phyloP scores from a whole-genome alignment of 2,888 invertebrate species.

The Heliconius charithonia region DNA sequence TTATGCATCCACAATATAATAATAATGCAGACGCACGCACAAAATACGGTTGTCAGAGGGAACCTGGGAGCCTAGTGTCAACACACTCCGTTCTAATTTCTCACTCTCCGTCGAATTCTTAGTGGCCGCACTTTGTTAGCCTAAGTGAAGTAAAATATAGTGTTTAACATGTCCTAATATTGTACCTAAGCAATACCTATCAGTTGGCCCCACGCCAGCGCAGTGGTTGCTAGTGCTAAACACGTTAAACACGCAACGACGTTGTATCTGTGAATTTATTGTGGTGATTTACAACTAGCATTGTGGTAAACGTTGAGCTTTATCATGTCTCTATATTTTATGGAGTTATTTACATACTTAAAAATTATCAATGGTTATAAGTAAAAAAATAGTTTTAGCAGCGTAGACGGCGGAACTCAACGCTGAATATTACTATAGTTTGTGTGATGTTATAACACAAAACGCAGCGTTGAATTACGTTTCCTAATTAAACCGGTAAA shows the following conservation, averaged over 20 bases:
- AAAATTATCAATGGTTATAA: neutral
- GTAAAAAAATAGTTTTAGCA: neutral
- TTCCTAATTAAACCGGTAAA: too few species aligned
- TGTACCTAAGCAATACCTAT: neutral
- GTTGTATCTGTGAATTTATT: constrained; percentile 40
- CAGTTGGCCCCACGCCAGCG: constrained; percentile 22
- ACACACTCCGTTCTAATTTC: too few species aligned
- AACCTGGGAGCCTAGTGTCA: too few species aligned
- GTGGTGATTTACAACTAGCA: constrained; percentile 36
- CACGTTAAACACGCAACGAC: constrained; percentile 37
- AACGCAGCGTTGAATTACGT: too few species aligned
- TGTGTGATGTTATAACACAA: too few species aligned
- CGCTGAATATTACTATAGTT: too few species aligned
- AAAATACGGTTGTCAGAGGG: too few species aligned
- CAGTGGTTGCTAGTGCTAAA: constrained; percentile 27
- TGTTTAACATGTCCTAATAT: neutral
- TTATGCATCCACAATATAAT: neutral
- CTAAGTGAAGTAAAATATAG: neutral
- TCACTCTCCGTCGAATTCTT: too few species aligned
- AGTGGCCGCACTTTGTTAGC: neutral
- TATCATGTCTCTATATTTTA: neutral
- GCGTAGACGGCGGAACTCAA: too few species aligned
- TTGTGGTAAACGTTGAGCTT: constrained; percentile 15
- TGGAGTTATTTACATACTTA: neutral
- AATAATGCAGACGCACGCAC: neutral